Evolutionary conservation across 1,140 invertebrate genomes (phyloP).

Genomic region (Idris sp.): DNA sequence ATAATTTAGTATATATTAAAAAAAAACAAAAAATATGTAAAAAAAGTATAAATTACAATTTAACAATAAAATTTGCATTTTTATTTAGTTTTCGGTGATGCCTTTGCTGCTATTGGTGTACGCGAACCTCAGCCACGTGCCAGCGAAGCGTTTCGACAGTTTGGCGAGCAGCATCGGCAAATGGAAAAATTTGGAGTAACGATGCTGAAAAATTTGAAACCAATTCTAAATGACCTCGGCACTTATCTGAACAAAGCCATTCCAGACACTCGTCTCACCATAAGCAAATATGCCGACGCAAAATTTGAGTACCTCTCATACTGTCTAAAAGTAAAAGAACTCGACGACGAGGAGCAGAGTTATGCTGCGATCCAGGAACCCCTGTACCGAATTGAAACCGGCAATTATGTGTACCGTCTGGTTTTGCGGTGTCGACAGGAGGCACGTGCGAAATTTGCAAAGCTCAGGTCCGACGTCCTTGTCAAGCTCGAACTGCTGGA

Average conservation of each 20-base stretch:
- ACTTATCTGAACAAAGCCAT: conserved; percentile 98
- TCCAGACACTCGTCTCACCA: conserved; percentile 97
- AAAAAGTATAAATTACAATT: neutral
- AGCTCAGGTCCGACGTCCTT: conserved; percentile 94
- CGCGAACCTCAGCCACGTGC: conserved; percentile 96
- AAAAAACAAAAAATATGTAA: too few relatives aligned
- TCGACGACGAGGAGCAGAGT: conserved; percentile 98
- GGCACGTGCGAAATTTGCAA: conserved; percentile 93
- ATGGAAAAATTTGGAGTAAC: conserved; percentile 95
- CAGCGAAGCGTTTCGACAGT: conserved; percentile 95
- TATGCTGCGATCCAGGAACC: conserved; percentile 97
- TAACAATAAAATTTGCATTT: conserved; percentile 1
- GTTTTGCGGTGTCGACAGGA: conserved; percentile 97
- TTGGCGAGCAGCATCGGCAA: conserved; percentile 95
- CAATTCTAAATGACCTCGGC: conserved; percentile 94
- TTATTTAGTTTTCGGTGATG: conserved; percentile 93
- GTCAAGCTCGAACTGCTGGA: conserved; percentile 98
- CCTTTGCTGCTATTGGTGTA: conserved; percentile 95
- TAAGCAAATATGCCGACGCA: conserved; percentile 97
- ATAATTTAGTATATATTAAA: too few relatives aligned
- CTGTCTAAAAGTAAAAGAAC: conserved; percentile 97
- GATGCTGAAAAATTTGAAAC: conserved; percentile 94
- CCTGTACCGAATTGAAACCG: conserved; percentile 97
- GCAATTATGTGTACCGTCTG: conserved; percentile 98
- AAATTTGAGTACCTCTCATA: conserved; percentile 99